Percentiles rank a stretch among this genome's conserved stretches.
Evolutionary conservation across 1,140 invertebrate genomes (phyloP).

Genomic region (Hermetia illucens): DNA sequence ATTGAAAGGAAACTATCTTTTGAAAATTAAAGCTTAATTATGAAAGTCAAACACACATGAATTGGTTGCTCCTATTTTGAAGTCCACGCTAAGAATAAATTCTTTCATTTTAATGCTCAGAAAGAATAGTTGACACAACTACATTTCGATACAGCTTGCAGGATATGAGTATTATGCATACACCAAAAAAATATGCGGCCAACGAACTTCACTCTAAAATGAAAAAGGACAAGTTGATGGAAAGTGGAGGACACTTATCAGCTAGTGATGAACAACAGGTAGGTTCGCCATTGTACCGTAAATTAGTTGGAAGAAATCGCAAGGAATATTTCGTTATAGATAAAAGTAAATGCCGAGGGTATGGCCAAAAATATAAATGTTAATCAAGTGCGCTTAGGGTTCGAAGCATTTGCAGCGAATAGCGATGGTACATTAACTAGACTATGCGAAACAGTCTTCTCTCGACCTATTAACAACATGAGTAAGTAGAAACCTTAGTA

Average conservation of each 20-base stretch:
- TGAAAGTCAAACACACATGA: too few relatives aligned
- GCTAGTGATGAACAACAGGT: too few relatives aligned
- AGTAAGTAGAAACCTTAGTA: constrained; percentile 51
- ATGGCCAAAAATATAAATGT: constrained; percentile 51
- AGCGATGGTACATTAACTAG: constrained; percentile 27
- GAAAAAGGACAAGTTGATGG: too few relatives aligned
- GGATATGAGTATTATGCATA: constrained; percentile 60
- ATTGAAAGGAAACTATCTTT: constrained; percentile 6
- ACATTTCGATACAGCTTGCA: constrained; percentile 37
- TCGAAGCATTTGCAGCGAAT: constrained; percentile 47
- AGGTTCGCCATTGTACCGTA: too few relatives aligned
- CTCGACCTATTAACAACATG: constrained; percentile 61
- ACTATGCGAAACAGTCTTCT: constrained; percentile 47
- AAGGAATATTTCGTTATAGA: too few relatives aligned
- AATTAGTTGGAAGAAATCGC: too few relatives aligned
- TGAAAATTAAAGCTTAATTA: constrained; percentile 5
- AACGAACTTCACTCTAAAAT: constrained; percentile 43
- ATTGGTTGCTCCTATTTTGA: too few relatives aligned
- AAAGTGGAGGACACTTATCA: too few relatives aligned
- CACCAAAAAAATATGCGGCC: constrained; percentile 50
- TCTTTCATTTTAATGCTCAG: too few relatives aligned
- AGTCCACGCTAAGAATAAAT: too few relatives aligned
- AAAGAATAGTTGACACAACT: too few relatives aligned
- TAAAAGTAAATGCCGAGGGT: constrained; percentile 39
- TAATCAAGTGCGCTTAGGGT: constrained; percentile 53